Percentiles rank a stretch among this genome's conserved stretches.
Conservation (phyloP, 2,888 invertebrate genomes). For the Ellobium chinense region DNA sequence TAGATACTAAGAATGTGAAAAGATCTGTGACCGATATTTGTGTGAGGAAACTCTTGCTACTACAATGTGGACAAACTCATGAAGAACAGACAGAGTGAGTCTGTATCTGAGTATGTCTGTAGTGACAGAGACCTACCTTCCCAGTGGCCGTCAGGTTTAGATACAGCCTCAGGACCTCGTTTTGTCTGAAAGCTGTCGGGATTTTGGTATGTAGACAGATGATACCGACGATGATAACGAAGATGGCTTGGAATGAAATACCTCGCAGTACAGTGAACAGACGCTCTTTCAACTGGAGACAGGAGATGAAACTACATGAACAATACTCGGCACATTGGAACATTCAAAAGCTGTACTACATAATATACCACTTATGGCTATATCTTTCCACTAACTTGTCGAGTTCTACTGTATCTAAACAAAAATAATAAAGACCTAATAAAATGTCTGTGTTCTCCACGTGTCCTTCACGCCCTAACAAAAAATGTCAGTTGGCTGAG, state of each 20-base stretch:
- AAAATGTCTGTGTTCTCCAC: too few species aligned
- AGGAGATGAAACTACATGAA: too few species aligned
- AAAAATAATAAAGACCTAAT: too few species aligned
- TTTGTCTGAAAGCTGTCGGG: conserved; percentile 40
- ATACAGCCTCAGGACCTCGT: conserved; percentile 43
- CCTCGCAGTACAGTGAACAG: conserved; percentile 30
- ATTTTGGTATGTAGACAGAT: conserved; percentile 51
- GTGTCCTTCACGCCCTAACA: too few species aligned
- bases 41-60: background rate
- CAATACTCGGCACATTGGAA: too few species aligned
- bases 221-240: conserved; percentile 44
- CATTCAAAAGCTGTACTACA: too few species aligned
- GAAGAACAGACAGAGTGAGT: too few species aligned
- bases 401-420: too few species aligned
- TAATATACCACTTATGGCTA: too few species aligned
- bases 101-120: background rate
- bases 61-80: background rate
- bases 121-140: background rate
- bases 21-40: background rate
- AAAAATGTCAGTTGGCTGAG: too few species aligned
- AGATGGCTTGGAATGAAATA: conserved; percentile 31
- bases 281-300: conserved; percentile 23
- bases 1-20: too few species aligned
- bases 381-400: too few species aligned
- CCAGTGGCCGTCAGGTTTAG: background rate